Conservation (phyloP, 2,113 vertebrate genomes). For the Limanda limanda region DNA sequence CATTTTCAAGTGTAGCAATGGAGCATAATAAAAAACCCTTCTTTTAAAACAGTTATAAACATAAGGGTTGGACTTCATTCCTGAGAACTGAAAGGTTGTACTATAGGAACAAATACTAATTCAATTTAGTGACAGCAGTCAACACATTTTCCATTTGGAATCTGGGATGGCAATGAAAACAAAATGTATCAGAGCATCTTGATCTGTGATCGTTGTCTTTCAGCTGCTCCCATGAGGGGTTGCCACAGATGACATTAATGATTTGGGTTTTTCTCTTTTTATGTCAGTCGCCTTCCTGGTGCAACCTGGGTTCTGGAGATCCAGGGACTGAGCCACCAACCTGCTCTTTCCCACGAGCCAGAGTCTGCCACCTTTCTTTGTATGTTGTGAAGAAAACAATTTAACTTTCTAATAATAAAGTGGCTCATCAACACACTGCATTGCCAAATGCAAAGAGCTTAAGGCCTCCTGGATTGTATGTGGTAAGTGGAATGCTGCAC, state of each 20-base stretch:
- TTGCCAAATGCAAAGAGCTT: neutral
- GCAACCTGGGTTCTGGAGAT: neutral
- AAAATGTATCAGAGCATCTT: no score
- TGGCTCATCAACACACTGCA: conserved; percentile 11
- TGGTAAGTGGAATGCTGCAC: conserved; percentile 14
- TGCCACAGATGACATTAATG: neutral
- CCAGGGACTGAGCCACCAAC: neutral
- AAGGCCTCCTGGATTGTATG: conserved; percentile 4
- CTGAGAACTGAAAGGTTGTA: neutral
- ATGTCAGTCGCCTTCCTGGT: neutral
- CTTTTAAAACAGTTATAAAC: neutral
- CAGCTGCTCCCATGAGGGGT: neutral
- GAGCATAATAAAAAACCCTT: neutral
- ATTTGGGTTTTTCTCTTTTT: neutral
- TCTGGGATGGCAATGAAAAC: no score
- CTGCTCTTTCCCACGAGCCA: no score
- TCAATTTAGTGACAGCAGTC: neutral
- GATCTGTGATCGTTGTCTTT: conserved; percentile 2
- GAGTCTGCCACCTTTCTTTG: no score
- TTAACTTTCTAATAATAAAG: neutral
- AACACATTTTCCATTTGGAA: neutral
- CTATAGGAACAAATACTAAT: neutral
- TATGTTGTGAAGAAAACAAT: neutral
- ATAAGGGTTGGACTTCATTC: neutral
- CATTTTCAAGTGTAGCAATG: neutral